Conservation (phyloP, 2,888 invertebrate genomes). For the Parnassius orleans region DNA sequence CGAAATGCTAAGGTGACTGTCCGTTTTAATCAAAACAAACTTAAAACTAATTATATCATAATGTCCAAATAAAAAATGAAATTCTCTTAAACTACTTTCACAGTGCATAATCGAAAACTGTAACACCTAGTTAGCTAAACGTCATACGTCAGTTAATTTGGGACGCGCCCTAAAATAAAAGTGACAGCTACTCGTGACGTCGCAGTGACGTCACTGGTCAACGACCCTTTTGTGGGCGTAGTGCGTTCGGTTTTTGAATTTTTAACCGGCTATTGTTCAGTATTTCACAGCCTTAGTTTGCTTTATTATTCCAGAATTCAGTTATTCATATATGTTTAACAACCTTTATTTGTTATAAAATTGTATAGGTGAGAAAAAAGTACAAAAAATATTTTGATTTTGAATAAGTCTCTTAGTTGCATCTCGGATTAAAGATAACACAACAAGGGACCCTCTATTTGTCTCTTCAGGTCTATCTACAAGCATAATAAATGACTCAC, state of each 20-base stretch:
- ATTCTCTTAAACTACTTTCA: too few relatives aligned
- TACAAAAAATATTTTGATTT: too few relatives aligned
- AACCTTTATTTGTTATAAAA: too few relatives aligned
- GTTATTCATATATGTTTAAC: too few relatives aligned
- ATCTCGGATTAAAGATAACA: background rate
- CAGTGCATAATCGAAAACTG: too few relatives aligned
- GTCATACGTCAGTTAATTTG: slow-evolving; percentile 40
- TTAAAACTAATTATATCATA: too few relatives aligned
- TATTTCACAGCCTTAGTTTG: background rate
- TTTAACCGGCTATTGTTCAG: slow-evolving; percentile 16
- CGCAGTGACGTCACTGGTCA: slow-evolving; percentile 57
- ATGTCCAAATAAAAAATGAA: too few relatives aligned
- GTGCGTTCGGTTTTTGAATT: slow-evolving; percentile 24
- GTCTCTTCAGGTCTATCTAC: background rate
- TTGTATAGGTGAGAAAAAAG: too few relatives aligned
- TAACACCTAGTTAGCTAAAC: slow-evolving; percentile 13
- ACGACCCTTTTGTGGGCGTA: slow-evolving; percentile 40
- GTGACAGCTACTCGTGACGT: slow-evolving; percentile 60
- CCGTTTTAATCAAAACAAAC: too few relatives aligned
- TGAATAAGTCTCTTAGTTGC: too few relatives aligned
- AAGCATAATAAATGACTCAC: slow-evolving; percentile 22
- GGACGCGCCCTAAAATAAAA: slow-evolving; percentile 63
- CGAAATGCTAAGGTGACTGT: too few relatives aligned
- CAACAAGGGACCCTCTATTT: background rate
- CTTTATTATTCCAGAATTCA: background rate